These are phyloP conservation scores for Cyrtonyx montezumae DNA, from an alignment of 2,113 vertebrate genomes.

Conservation along the genomic window DNA sequence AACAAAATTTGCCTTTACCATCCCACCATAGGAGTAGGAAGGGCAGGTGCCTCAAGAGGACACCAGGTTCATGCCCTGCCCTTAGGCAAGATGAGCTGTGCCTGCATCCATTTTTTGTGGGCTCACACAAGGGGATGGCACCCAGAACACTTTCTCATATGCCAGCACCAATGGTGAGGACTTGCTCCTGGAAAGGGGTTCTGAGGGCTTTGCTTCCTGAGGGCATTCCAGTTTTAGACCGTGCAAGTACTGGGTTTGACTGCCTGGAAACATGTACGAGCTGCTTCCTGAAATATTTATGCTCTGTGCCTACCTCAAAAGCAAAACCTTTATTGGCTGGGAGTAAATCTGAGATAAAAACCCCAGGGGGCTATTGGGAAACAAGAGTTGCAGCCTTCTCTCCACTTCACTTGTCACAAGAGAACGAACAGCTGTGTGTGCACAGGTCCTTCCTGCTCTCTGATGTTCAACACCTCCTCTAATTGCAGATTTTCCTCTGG, in stretches of 20 bases:
- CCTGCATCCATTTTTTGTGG: neutral
- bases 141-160: neutral
- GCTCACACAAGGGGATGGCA: neutral
- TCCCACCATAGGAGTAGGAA: neutral
- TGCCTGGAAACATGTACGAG: fast-evolving
- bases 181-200: neutral
- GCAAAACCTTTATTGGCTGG: neutral
- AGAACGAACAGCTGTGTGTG: neutral
- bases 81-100: neutral
- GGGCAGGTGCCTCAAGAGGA: neutral
- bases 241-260: neutral
- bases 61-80: neutral
- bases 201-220: neutral
- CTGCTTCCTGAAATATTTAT: neutral
- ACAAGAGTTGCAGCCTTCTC: neutral
- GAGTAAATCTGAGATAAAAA: neutral
- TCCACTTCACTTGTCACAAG: neutral
- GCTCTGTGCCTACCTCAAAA: neutral
- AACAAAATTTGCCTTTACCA: neutral
- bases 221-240: neutral
- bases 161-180: neutral
- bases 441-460: neutral
- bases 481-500: conserved; percentile 88
- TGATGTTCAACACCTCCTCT: neutral
- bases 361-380: neutral